Percentiles rank a stretch among this genome's conserved stretches.
Evolutionary conservation across 2,888 invertebrate genomes (phyloP).

Genomic region (Criorhina ranunculi): DNA sequence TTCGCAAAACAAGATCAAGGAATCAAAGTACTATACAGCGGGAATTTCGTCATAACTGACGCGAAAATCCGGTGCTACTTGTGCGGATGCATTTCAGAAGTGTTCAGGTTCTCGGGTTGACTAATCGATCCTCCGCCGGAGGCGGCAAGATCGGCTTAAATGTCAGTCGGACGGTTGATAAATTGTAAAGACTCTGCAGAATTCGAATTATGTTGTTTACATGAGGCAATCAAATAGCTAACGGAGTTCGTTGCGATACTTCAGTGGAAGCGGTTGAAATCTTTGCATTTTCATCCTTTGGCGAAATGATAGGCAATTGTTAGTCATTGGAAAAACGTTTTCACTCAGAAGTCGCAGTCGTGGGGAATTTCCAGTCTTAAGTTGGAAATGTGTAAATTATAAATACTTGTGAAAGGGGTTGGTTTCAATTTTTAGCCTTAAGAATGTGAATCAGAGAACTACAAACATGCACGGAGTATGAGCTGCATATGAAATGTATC

Average conservation of each 20-base stretch:
- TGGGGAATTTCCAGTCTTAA: no score
- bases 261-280: neutral
- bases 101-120: constrained; percentile 14
- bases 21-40: neutral
- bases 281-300: no score
- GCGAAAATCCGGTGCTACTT: neutral
- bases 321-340: no score
- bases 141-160: neutral
- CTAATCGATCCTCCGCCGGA: constrained; percentile 25
- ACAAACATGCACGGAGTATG: no score
- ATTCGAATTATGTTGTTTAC: constrained; percentile 48
- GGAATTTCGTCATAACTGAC: neutral
- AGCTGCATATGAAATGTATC: no score
- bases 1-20: constrained; percentile 10
- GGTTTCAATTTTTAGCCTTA: no score
- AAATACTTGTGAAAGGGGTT: no score
- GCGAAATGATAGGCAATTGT: no score
- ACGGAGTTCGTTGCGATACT: neutral
- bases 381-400: no score
- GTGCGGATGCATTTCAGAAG: constrained; percentile 1
- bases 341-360: no score
- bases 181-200: constrained; percentile 9
- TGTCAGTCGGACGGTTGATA: constrained; percentile 1
- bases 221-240: neutral
- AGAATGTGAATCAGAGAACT: no score